Evolutionary conservation across 2,797 vertebrate genomes (phyloP).

Genomic region (Pseudochirops cupreus): DNA sequence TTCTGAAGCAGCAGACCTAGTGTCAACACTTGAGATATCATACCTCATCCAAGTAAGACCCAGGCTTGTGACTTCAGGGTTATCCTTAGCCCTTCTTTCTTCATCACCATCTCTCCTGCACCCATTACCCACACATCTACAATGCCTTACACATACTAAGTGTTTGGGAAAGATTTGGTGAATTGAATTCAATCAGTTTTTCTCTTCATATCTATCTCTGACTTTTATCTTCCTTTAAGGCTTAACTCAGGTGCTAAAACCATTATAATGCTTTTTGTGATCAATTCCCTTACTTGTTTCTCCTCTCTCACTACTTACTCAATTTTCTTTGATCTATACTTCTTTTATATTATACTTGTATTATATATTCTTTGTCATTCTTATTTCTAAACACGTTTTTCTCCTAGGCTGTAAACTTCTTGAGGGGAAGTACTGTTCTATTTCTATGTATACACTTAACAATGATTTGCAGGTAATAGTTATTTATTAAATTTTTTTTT

Average conservation of each 20-base stretch:
- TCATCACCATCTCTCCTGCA: not conserved
- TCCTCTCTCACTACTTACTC: not conserved
- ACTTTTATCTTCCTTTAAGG: not conserved
- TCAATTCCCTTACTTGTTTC: not conserved
- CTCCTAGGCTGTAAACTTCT: not conserved
- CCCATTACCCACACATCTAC: no score
- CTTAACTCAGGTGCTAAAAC: not conserved
- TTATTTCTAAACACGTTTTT: not conserved
- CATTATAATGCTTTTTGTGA: not conserved
- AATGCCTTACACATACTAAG: not conserved
- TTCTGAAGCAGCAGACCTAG: not conserved
- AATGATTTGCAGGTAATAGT: not conserved
- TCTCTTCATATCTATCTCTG: not conserved
- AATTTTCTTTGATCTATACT: not conserved
- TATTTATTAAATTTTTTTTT: not conserved
- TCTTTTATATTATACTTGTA: not conserved
- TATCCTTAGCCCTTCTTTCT: not conserved
- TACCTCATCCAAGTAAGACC: not conserved
- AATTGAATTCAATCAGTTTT: not conserved
- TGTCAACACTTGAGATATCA: not conserved
- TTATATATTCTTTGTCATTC: not conserved
- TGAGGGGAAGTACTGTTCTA: not conserved
- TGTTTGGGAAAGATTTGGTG: not conserved
- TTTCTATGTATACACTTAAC: not conserved
- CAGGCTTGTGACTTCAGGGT: not conserved